Evolutionary conservation across 2,888 invertebrate genomes (phyloP), one percentile per base, ranked within the genome.

Genomic region (Sinotaia quadrata): DNA sequence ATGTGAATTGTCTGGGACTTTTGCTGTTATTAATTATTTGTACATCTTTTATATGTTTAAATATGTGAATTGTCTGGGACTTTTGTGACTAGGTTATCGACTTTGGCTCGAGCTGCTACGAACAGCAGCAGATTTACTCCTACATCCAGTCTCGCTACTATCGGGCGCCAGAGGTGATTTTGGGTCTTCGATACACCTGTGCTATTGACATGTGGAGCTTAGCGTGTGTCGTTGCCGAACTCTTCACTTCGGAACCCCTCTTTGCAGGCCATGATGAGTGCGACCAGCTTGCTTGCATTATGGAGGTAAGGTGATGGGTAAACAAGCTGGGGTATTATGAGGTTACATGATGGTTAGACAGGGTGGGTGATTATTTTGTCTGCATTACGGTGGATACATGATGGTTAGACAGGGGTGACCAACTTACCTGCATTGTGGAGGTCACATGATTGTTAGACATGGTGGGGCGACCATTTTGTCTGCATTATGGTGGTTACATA

Each of bases 61-160:
- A 47, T 18, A 44, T 18, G 7, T 2, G n/a, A n/a, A n/a, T n/a
- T n/a, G n/a, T n/a, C n/a, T n/a, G n/a, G n/a, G n/a, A n/a, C n/a
- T n/a, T 34, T 56, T 15, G 97, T 76, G 95, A 98, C 85, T 98
- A 99, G 94, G 98, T 99, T 75, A 99, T 99, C 89, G 99, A 99
- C 91, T 99, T 98, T 90, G 98, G 98, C 80, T 98, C 98, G 76
- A 97, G 97, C 78, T 99, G 99, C 88, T 98, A 97, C 90, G 98
- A 97, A 89, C 94, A 96, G 90, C 97, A 98, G 89, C 92, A 98
- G 74, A 95, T 99, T 68, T 99, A 98, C 90, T 98, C 98, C 15
- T 99, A 99, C 90, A 98, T 99, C 84, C 99, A 99, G 90, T 98
- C 98, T 36, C 83, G 98, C 80, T 99, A 98, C 91, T 99, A 99